These are phyloP conservation scores for Drosophila nigromelanica DNA, from an alignment of 1,140 invertebrate genomes.

Conservation along the genomic window DNA sequence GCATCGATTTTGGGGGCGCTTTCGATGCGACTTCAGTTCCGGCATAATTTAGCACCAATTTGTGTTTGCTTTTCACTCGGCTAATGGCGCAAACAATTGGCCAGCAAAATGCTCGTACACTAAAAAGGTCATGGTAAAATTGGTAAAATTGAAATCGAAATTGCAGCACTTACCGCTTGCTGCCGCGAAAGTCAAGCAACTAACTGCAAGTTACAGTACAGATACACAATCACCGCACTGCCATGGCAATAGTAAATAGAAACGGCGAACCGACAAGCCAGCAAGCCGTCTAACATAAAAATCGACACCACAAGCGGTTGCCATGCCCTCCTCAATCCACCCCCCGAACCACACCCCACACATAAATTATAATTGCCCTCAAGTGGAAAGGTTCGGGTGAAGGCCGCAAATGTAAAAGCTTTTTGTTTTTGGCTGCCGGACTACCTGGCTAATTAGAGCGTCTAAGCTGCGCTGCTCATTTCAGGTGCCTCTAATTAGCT, in stretches of 20 bases:
- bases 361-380: constrained; percentile 54
- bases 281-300: constrained; percentile 17
- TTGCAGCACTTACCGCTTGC: constrained; percentile 62
- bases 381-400: constrained; percentile 30
- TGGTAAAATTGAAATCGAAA: constrained; percentile 78
- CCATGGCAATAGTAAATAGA: constrained; percentile 57
- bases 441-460: constrained; percentile 43
- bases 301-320: constrained; percentile 17
- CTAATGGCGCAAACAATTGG: constrained; percentile 71
- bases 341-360: constrained; percentile 17
- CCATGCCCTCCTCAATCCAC: background rate
- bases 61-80: constrained; percentile 75
- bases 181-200: constrained; percentile 61
- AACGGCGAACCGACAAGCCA: constrained; percentile 48
- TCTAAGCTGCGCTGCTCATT: constrained; percentile 53
- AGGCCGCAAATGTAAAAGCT: constrained; percentile 56
- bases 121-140: constrained; percentile 80
- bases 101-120: constrained; percentile 26
- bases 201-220: constrained; percentile 38
- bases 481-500: constrained; percentile 66
- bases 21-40: constrained; percentile 57
- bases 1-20: constrained; percentile 39
- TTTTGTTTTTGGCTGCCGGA: constrained; percentile 7
- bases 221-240: constrained; percentile 59
- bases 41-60: constrained; percentile 81